Base-by-base conservation (phyloP, 1,140 invertebrate genomes). In the Leptinotarsa texana region DNA sequence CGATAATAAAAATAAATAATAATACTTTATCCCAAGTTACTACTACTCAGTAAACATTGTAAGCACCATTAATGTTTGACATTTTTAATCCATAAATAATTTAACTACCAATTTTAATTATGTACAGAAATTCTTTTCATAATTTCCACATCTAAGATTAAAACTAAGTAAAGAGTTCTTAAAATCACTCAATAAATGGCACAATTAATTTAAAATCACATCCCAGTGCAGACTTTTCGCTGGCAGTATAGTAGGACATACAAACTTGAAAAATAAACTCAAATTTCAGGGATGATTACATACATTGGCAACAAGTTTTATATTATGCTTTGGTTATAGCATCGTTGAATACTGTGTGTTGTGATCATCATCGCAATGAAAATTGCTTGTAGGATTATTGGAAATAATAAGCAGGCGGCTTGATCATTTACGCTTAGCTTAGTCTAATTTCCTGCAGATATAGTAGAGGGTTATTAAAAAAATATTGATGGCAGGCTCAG, bases 1-100 rank as follows among this genome's bases (percentile, higher is more conserved):
- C 0, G 33, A 42, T 11, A 42, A 42, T 42, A 11, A 42, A 42
- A 42, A 42, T 42, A 11, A 42, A 42, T 42, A 42, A 42, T 8
- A 18, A n/a, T 13, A 57, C n/a, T 57, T 57, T 57, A 57, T 57
- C 51, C n/a, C n/a, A 18, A 57, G 51, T 57, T 57, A 18, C 15
- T 57, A 57, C 51, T 13, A 57, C 27, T 65, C 63, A 15, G 27
- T 33, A 21, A 65, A 65, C 21, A 65, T 63, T 74, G 79, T 73
- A 82, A 82, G 81, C 81, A 82, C 81, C 81, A 82, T 82, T 79
- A 81, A 80, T 77, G 78, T 82, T 81, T 81, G 79, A 82, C 80
- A 81, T 79, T 81, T 78, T 74, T 74, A 63, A 73, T 75, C 68
- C 67, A 66, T 77, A 73, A 80, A 72, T 78, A 75, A 74, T 74